These are phyloP conservation scores for Philypnodon macrostomus DNA, from an alignment of 2,797 vertebrate genomes.

Conservation along the genomic window DNA sequence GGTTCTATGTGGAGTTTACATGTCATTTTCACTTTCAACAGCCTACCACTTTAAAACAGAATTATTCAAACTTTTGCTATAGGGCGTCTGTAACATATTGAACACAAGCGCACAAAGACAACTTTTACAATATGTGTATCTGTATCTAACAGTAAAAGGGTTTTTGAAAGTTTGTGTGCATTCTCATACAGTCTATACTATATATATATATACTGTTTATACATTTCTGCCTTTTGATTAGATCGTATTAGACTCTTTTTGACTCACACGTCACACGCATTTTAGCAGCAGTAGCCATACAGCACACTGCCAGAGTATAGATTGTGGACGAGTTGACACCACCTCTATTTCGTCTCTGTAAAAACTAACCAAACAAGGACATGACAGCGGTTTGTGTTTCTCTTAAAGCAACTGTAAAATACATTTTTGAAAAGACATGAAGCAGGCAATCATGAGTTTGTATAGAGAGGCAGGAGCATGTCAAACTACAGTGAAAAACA, in stretches of 20 bases:
- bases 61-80: no score
- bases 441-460: neutral
- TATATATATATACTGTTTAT: no score
- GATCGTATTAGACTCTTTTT: neutral
- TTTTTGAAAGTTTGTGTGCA: no score
- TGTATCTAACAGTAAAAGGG: no score
- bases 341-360: neutral
- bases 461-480: no score
- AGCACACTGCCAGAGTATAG: neutral
- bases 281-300: neutral
- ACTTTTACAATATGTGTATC: no score
- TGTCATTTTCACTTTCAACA: no score
- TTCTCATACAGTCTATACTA: no score
- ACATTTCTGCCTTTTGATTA: neutral
- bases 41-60: no score
- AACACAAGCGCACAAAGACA: no score
- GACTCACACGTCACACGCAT: neutral
- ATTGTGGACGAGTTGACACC: constrained; percentile 2
- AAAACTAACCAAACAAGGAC: neutral
- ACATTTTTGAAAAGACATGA: neutral
- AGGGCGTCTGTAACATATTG: no score
- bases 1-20: no score
- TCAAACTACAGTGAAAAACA: neutral
- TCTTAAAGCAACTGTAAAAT: neutral
- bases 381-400: neutral